phyloP scores from a whole-genome alignment of 2,113 vertebrate genomes.

The Cariama cristata region DNA sequence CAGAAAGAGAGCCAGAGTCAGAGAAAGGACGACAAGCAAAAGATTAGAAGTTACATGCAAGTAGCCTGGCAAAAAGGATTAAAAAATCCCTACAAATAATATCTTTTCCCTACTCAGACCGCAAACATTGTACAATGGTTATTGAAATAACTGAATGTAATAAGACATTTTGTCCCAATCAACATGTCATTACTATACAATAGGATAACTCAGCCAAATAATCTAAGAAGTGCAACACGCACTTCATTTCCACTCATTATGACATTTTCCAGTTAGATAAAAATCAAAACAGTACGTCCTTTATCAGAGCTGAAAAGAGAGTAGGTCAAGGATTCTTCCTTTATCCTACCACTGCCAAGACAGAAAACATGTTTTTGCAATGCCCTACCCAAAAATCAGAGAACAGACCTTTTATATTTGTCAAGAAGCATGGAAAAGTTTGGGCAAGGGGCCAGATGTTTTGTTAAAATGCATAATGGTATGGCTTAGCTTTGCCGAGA shows the following conservation, averaged over 20 bases:
- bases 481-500: background rate
- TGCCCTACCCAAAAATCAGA: slow-evolving; percentile 17
- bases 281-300: slow-evolving; percentile 5
- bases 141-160: slow-evolving; percentile 35
- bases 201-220: slow-evolving; percentile 33
- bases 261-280: slow-evolving; percentile 47
- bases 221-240: background rate
- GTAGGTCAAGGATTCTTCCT: slow-evolving; percentile 53
- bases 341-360: slow-evolving; percentile 28
- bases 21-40: background rate
- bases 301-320: background rate
- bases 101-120: background rate
- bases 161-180: slow-evolving; percentile 40
- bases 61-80: background rate
- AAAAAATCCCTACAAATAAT: background rate
- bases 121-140: background rate
- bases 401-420: slow-evolving; percentile 41
- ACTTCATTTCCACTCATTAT: slow-evolving; percentile 44
- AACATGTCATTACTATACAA: slow-evolving; percentile 38
- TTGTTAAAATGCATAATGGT: background rate
- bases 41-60: background rate
- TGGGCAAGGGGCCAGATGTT: slow-evolving; percentile 30
- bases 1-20: background rate
- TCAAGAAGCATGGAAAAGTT: slow-evolving; percentile 57
- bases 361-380: slow-evolving; percentile 38